Evolutionary conservation across 1,140 invertebrate species (phyloP), one percentile per base, ranked within the genome.

Genomic region (Magallana ariakensis): DNA sequence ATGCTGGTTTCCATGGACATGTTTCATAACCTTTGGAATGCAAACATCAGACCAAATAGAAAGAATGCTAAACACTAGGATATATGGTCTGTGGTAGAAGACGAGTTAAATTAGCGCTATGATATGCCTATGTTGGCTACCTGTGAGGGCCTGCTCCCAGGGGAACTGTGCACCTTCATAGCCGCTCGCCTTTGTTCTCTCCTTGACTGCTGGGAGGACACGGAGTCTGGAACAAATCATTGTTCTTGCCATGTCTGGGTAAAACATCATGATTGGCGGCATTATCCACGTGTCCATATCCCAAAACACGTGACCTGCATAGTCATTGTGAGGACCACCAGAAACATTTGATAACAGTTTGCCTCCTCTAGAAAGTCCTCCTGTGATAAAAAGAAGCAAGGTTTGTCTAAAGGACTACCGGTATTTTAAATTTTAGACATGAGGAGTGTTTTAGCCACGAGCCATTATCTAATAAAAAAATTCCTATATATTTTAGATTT

Each of bases 221-320:
- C 90, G 83, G 46, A 92, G 88, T 57, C 93, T 85, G 10, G 90
- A 87, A 4, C 90, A 80, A n/a, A 93, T 62, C 62, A 92, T 87
- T 4, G 83, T 56, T 33, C 85, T 62, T 0, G 92, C 94, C 22
- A 92, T 80, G 11, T 93, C 88, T 0, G 92, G 92, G 88, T 93
- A 93, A n/a, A 95, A 91, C 85, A 94, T 85, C 13, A 95, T 89
- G 3, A 95, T 89, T 7, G 90, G 88, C 54, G 93, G 92, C 60
- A 89, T 91, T 92, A 95, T 94, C 95, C 95, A 95, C 3, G 92
- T 95, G 81, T 95, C 94, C 80, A 93, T 93, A 88, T 95, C 95
- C 94, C 94, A 95, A 87, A 95, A 95, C 46, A 94, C 92, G 87
- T 95, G 94, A 57, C 95, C 94, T 87, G 85, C 83, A 87, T 91